Conservation (phyloP, 2,797 vertebrate species). For the Cyprinodon diabolis region DNA sequence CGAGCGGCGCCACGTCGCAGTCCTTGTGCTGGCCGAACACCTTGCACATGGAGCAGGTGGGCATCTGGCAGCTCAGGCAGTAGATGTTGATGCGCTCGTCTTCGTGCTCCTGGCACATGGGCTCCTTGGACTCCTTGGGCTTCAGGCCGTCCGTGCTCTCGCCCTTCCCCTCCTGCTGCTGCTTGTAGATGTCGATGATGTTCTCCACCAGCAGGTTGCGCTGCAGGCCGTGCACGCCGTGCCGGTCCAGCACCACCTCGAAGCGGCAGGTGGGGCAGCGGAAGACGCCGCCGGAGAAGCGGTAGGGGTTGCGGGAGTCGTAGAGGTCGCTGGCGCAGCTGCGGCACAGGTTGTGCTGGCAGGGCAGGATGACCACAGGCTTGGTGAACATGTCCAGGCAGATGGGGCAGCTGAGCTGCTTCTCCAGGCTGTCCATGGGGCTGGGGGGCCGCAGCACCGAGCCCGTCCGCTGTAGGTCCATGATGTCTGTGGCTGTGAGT, state of each 20-base stretch:
- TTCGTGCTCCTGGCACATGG: slow-evolving; percentile 92
- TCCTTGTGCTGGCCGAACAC: slow-evolving; percentile 95
- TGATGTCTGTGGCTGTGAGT: slow-evolving; percentile 28
- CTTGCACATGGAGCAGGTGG: slow-evolving; percentile 98
- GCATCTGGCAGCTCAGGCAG: slow-evolving; percentile 89
- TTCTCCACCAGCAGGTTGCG: slow-evolving; percentile 96
- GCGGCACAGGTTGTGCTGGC: slow-evolving; percentile 85
- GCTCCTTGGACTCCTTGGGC: slow-evolving; percentile 85
- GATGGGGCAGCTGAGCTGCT: slow-evolving; percentile 86
- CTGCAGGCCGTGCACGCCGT: slow-evolving; percentile 94
- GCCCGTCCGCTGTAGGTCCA: slow-evolving; percentile 83
- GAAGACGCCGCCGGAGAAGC: slow-evolving; percentile 91
- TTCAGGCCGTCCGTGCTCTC: slow-evolving; percentile 79
- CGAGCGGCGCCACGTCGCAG: slow-evolving; percentile 91
- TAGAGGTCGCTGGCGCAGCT: slow-evolving; percentile 85
- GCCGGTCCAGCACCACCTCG: slow-evolving; percentile 95
- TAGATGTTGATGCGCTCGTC: slow-evolving; percentile 98
- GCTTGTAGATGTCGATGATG: slow-evolving; percentile 97
- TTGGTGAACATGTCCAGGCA: slow-evolving; percentile 88
- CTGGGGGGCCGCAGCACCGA: slow-evolving; percentile 76
- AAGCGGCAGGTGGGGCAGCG: slow-evolving; percentile 96
- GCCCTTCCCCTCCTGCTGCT: slow-evolving; percentile 83
- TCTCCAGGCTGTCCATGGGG: slow-evolving; percentile 86
- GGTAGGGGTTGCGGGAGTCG: slow-evolving; percentile 84
- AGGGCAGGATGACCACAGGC: slow-evolving; percentile 86